Evolutionary conservation across 2,113 vertebrate species (phyloP).

Genomic region (Cephalopterus ornatus): DNA sequence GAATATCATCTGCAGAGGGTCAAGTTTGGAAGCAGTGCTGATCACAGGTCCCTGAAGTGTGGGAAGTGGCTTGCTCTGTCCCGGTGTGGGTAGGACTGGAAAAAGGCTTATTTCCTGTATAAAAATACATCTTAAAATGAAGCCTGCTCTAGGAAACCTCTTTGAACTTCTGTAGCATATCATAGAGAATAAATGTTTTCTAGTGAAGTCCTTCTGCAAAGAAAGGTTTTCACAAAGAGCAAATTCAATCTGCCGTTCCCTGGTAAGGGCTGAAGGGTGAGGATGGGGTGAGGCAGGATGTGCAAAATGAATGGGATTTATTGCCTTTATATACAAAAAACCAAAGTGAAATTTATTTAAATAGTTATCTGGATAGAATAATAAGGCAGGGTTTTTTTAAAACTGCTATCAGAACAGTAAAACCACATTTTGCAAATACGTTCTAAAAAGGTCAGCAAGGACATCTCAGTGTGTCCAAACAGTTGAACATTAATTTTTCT

Average conservation of each 20-base stretch:
- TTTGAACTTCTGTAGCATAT: neutral
- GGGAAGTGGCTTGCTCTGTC: neutral
- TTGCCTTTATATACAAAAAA: constrained; percentile 39
- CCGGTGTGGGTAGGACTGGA: neutral
- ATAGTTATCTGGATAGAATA: neutral
- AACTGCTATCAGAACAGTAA: neutral
- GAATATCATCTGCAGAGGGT: neutral
- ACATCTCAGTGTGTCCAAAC: neutral
- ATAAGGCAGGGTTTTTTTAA: neutral
- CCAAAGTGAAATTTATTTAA: neutral
- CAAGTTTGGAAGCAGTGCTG: neutral
- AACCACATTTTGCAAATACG: neutral
- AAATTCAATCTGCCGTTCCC: neutral
- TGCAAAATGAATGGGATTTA: constrained; percentile 23
- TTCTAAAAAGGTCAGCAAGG: neutral
- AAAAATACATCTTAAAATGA: constrained; percentile 7
- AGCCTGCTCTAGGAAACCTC: neutral
- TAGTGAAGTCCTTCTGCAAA: neutral
- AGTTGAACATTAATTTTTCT: neutral
- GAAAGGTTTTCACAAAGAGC: neutral
- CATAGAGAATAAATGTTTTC: neutral
- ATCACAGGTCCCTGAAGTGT: neutral
- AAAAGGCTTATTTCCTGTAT: neutral
- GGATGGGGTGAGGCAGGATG: neutral
- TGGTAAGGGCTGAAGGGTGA: neutral